Base-by-base conservation (phyloP, 2,888 invertebrate species). In the Panopea generosa region DNA sequence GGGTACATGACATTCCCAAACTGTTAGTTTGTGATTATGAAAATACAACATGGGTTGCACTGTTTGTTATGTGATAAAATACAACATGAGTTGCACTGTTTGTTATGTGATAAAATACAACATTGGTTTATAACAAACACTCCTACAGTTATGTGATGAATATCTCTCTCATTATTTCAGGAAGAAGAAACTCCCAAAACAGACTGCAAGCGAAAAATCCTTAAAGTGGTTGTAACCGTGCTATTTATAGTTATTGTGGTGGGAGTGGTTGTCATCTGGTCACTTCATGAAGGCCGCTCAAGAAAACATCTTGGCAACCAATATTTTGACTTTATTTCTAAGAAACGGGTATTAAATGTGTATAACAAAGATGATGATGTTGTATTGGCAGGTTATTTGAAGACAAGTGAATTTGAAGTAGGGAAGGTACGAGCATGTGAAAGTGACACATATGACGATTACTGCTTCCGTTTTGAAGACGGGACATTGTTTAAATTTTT, bases 221-320 rank as follows among this genome's bases (percentile, higher is more conserved):
- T 85, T 14, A 84, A 80, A 63, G 79, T 80, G 24, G 75, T 80
- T 50, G 84, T 85, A 9, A 84, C 84, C 3, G 40, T 78, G 0
- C 76, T 85, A 63, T 84, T 85, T 57, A 72, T 85, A 40, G 33
- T 84, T 3, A 85, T 85, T 53, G 83, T 83, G n/a, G 75, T 85
- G n/a, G 85, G 84, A 16, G 77, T 84, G 18, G 73, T 85, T 40
- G 78, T 83, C 4, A 80, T 85, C 16, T 85, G 85, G 85, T 76
- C 82, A 9, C 59, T 85, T n/a, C 85, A 85, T 62, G 85, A 85
- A 60, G 82, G 83, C 16, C 77, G 77, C 55, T 68, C 81, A 26
- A 71, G 62, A 47, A 81, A 81, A 66, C 71, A 81, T 56, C 63
- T 72, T 27, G 75, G 81, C 40, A 75, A 80, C 53, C 65, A 77